These are phyloP conservation scores for Pseudochromis fuscus DNA, from an alignment of 2,797 vertebrate species.

Conservation along the genomic window DNA sequence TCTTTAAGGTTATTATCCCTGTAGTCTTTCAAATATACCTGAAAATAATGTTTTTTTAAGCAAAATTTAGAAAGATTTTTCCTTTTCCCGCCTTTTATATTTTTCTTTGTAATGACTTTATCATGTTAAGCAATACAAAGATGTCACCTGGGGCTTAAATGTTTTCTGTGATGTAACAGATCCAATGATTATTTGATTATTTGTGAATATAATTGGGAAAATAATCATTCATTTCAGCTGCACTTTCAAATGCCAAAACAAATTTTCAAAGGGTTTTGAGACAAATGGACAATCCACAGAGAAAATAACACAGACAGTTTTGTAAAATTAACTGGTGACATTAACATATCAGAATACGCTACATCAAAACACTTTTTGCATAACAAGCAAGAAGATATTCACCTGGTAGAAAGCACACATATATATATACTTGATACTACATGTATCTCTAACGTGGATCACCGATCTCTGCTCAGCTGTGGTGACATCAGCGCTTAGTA, in stretches of 20 bases:
- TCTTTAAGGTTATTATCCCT: not conserved
- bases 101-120: too few species aligned
- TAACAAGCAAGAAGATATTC: not conserved
- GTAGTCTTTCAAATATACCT: not conserved
- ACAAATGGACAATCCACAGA: not conserved
- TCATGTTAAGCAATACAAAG: too few species aligned
- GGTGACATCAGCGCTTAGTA: constrained; percentile 53
- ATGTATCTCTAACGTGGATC: constrained; percentile 39
- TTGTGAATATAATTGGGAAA: not conserved
- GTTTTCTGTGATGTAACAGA: not conserved
- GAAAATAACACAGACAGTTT: too few species aligned
- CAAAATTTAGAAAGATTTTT: not conserved
- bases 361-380: too few species aligned
- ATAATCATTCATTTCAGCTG: not conserved
- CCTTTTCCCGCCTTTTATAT: too few species aligned
- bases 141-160: not conserved
- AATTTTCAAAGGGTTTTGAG: not conserved
- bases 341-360: too few species aligned
- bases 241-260: not conserved
- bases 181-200: not conserved
- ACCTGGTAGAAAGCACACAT: not conserved
- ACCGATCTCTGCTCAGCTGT: constrained; percentile 54
- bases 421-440: constrained; percentile 2
- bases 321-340: not conserved
- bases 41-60: not conserved